Evolutionary conservation across 2,888 invertebrate species (phyloP).

Genomic region (Erannis defoliaria): DNA sequence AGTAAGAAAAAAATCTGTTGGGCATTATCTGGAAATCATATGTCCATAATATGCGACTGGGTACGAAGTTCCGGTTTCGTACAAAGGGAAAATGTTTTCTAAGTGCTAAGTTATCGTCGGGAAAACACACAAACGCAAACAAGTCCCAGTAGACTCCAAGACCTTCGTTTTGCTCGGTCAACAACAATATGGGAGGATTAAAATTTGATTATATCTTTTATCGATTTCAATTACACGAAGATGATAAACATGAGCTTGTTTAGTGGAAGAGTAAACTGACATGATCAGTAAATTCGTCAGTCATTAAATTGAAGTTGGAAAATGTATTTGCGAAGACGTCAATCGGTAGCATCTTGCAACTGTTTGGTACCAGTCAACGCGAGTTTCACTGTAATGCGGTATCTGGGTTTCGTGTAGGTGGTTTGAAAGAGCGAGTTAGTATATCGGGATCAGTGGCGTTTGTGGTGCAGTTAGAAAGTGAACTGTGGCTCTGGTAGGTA

Average conservation of each 20-base stretch:
- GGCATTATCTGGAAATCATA: no score
- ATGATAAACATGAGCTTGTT: constrained; percentile 3
- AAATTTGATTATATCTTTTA: neutral
- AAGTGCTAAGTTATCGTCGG: no score
- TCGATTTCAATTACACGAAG: neutral
- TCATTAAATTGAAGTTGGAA: constrained; percentile 27
- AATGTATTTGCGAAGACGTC: constrained; percentile 24
- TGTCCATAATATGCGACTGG: no score
- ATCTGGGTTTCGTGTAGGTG: constrained; percentile 20
- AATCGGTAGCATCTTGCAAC: constrained; percentile 27
- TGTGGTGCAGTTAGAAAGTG: constrained; percentile 1
- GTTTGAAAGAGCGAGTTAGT: constrained; percentile 45
- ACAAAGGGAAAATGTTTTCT: no score
- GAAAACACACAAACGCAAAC: no score
- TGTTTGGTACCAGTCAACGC: constrained; percentile 26
- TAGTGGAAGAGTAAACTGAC: constrained; percentile 5
- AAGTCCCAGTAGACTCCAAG: no score
- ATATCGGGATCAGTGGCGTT: constrained; percentile 32
- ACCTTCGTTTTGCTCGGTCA: neutral
- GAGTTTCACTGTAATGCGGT: constrained; percentile 23
- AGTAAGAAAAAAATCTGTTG: no score
- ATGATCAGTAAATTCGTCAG: constrained; percentile 12
- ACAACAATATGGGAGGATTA: neutral
- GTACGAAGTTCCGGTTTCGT: no score
- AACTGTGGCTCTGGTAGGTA: neutral